Base-by-base conservation (phyloP, 2,888 invertebrate genomes). In the Clostera curtula region DNA sequence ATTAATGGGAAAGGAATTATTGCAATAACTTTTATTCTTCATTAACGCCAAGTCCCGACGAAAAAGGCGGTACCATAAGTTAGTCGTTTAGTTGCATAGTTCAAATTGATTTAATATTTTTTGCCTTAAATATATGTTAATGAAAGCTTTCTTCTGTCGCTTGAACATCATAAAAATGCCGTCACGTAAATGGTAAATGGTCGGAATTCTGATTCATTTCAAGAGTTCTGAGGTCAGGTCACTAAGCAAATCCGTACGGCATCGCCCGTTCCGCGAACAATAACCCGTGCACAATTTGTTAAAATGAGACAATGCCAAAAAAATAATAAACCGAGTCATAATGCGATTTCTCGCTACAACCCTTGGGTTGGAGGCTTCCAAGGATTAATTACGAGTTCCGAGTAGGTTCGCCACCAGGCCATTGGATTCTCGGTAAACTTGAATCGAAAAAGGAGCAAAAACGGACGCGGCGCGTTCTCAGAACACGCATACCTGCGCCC, bases 381-480 rank as follows among this genome's bases (percentile, higher is more conserved):
- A 72, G 82, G 82, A 82, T 82, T 82, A 82, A 83, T 82, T 83
- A 83, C 70, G 76, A 67, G 77, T 83, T 83, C 82, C 71, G 71
- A 76, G 82, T 83, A 83, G 75, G 67, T 49, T 73, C 73, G 76
- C 79, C 80, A 77, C 77, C 79, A 72, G 76, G 72, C 75, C 76
- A 73, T 77, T 72, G 71, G 72, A 64, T 83, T 83, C 82, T 79
- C 49, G 60, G 82, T 83, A 82, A 73, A 74, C 68, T 76, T 63
- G 70, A 77, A 77, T 77, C 80, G 77, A 82, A 83, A 83, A 82
- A 82, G 75, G 72, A 79, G 74, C 80, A 82, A 83, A 83, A 83
- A 82, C 74, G 61, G 49, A 53, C 69, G 64, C 63, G 62, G 64
- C 66, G 54, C 57, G 65, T 83, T 83, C 82, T 59, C 55, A 75